Evolutionary conservation across 1,140 invertebrate genomes (phyloP), one percentile per base, ranked within the genome.

Genomic region (Achatina immaculata): DNA sequence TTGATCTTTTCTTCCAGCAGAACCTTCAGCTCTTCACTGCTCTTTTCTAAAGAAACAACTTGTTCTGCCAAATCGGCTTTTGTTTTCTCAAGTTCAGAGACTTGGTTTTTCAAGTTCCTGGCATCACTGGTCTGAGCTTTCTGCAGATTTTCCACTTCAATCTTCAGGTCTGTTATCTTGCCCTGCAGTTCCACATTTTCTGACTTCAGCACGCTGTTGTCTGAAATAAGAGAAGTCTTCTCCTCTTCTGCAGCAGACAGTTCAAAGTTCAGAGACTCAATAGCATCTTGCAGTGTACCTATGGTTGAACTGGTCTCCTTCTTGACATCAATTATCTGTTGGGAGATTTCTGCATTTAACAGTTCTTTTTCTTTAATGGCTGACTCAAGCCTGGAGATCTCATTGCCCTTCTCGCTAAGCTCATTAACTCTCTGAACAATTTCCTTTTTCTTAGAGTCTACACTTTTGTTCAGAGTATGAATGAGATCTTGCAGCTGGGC

Each of bases 221-320:
- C 36, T 28, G 40, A 3, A 21, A 40, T n/a, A 6, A 42, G 42
- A 43, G 73, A 28, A 28, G 11, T 31, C n/a, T 77, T 77, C 34
- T 77, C 76, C 24, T 78, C 36, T 43, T 78, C 76, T 38, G 62
- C 76, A 43, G 38, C 58, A 1, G 1, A 11, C 7, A 78, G 62
- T 40, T 78, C 76, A 78, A 68, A 78, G 62, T 78, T 78, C 62
- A 78, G 43, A 36, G 76, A 78, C 43, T 78, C 76, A 31, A 78
- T 66, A 34, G 65, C 76, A 68, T 78, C 76, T 24, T 78, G 48
- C 62, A 78, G 62, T 28, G 76, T 78, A 6, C 76, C 76, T 2
- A 78, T 24, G 19, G 76, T 78, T 9, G 38, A 68, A 38, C 28
- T 78, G 6, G 21, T 28, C 40, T 78, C 76, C 68, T 78, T 78